Evolutionary conservation across 2,113 vertebrate species (phyloP), one percentile per base, ranked within the genome.

Genomic region (Orientallactaga bullata): DNA sequence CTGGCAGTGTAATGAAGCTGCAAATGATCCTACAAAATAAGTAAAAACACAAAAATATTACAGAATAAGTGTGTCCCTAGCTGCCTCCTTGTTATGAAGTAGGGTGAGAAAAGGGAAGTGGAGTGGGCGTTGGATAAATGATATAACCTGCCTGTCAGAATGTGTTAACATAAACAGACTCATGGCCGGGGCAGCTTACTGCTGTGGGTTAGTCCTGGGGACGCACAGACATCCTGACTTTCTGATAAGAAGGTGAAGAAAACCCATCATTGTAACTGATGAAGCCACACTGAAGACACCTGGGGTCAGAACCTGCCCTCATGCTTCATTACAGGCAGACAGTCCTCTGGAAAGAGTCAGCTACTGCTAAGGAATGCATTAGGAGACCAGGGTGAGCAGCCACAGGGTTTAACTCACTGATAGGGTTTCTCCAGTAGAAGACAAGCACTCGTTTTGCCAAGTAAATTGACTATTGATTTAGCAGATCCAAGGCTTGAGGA

Each of bases 1-100:
- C 28, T 88, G 23, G 81, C 30, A 87, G 15, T 60, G 32, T 78
- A 95, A 71, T 79, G 85, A 78, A 85, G 89, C 51, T 93, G 63
- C 61, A 96, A 94, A 93, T 84, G 76, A 89, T 24, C 86, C 35
- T 80, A 86, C 78, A 95, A 86, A 95, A 92, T 68, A 83, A 93
- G 65, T 60, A 61, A 87, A 94, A 92, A 89, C 73, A 77, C 72
- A 90, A 37, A 92, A 88, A 86, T 39, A 37, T 72, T 86, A 82
- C 32, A 72, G 66, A 83, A n/a, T 85, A 85, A 95, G 30, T 39
- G 12, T 35, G 30, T 80, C 21, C 24, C 21, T 86, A 68, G 66
- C 37, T 90, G 80, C 28, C 55, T 77, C 73, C 39, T 92, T 89
- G 9, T 35, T 68, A 68, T 83, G n/a, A 83, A 77, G 87, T 86